Evolutionary conservation across 2,888 invertebrate species (phyloP), one percentile per base, ranked within the genome.

Genomic region (Ophion ellenae): DNA sequence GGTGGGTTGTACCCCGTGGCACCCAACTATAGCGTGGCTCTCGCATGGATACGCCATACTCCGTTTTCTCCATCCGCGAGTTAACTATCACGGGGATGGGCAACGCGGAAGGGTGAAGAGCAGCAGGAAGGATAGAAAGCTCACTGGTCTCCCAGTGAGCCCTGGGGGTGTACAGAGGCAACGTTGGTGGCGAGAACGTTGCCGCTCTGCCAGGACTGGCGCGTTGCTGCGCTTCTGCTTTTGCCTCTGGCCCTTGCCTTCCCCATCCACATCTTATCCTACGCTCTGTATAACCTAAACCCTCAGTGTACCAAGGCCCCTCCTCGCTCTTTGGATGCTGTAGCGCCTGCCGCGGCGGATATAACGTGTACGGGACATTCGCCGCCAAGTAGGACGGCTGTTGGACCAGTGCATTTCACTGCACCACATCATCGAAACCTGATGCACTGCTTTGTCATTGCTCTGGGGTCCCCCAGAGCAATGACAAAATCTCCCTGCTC

Each of bases 21-120:
- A 84, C 59, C 32, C 24, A 76, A 64, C 45, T 74, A 69, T 74
- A 71, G 61, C 36, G 47, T 70, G 64, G 71, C 78, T 86, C 77
- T 82, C 87, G 71, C 75, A 69, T 74, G 82, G 81, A 87, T 87
- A 85, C 89, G 85, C 67, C 59, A 86, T 83, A 87, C 87, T 85
- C 71, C 83, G 84, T 78, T 82, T 85, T 87, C 86, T 86, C 87
- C 85, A 81, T 83, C 80, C 88, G 91, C 90, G 90, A 90, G 91
- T 90, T 91, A 90, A 88, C 90, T 91, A 89, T 87, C 87, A 88
- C 87, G 90, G 87, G 86, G 78, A 85, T 24, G 81, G 81, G 81
- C 67, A 81, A 75, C 67, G 75, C 59, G 66, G 67, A 69, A 61
- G 75, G 75, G 61, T 24, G 69, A 69, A 47, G 59, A 45, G 81